These are phyloP conservation scores for Paramuricea clavata DNA, from an alignment of 92 coral and sea anemone genomes.

Conservation along the genomic window DNA sequence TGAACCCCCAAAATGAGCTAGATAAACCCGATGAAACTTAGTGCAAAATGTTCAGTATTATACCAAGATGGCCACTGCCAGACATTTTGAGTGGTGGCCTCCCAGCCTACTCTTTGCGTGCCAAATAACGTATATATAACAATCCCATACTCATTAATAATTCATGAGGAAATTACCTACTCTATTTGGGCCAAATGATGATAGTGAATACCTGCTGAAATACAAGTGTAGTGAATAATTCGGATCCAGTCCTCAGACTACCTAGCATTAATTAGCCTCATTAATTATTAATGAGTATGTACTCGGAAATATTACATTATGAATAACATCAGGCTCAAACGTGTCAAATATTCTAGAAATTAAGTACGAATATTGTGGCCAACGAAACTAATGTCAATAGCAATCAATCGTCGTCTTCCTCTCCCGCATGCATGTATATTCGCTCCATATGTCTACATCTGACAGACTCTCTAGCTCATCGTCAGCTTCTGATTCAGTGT, in stretches of 20 bases:
- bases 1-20: neutral
- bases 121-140: neutral
- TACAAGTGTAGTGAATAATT: too few relatives aligned
- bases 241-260: too few relatives aligned
- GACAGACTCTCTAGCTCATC: neutral
- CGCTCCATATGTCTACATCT: neutral
- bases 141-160: too few relatives aligned
- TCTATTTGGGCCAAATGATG: too few relatives aligned
- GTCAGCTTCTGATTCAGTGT: neutral
- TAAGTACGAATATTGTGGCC: neutral
- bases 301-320: too few relatives aligned
- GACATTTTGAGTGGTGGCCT: neutral
- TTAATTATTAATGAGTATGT: too few relatives aligned
- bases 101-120: neutral
- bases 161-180: too few relatives aligned
- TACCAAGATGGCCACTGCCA: constrained; percentile 27
- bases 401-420: constrained; percentile 9
- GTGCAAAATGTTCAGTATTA: constrained; percentile 6
- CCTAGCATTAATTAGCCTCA: too few relatives aligned
- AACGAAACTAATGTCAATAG: neutral
- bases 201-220: too few relatives aligned
- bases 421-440: neutral
- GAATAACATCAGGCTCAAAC: neutral
- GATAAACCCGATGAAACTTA: constrained; percentile 38
- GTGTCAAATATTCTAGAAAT: neutral